These are phyloP conservation scores for Sebastes kiyomatsui DNA, from an alignment of 2,797 vertebrate genomes.

Conservation along the genomic window DNA sequence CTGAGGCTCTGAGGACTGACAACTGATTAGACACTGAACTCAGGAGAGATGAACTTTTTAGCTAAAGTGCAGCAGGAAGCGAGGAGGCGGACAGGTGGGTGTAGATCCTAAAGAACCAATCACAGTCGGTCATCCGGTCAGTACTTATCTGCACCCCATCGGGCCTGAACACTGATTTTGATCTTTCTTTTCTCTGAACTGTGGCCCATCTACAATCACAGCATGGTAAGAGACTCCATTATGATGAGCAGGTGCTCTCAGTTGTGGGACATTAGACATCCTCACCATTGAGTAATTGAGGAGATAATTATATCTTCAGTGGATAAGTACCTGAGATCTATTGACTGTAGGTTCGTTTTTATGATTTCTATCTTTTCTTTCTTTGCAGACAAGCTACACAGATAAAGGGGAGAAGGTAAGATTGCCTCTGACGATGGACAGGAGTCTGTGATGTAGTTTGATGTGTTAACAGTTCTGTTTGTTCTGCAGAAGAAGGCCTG, in stretches of 20 bases:
- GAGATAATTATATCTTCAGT: constrained; percentile 2
- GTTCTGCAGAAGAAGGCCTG: neutral
- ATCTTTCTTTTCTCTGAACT: constrained; percentile 39
- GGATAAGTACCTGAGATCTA: constrained; percentile 4
- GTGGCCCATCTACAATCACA: constrained; percentile 51
- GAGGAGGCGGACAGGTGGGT: constrained; percentile 76
- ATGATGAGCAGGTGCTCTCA: constrained; percentile 2
- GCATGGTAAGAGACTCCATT: constrained; percentile 77
- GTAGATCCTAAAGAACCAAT: constrained; percentile 78
- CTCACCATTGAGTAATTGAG: neutral
- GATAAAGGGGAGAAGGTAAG: constrained; percentile 89
- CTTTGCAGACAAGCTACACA: constrained; percentile 84
- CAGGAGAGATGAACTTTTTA: constrained; percentile 12
- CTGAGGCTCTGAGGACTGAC: neutral
- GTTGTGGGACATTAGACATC: neutral
- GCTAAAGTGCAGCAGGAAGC: constrained; percentile 9
- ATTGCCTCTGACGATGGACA: neutral
- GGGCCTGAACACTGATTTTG: constrained; percentile 44
- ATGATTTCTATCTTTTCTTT: constrained; percentile 22
- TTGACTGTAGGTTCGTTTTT: neutral
- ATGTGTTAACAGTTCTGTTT: neutral
- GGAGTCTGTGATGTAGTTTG: neutral
- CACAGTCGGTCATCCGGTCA: constrained; percentile 63
- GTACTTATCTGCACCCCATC: constrained; percentile 71
- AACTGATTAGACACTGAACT: constrained; percentile 12